Conservation (phyloP, 2,888 invertebrate genomes). For the Cheilosia scutellata region DNA sequence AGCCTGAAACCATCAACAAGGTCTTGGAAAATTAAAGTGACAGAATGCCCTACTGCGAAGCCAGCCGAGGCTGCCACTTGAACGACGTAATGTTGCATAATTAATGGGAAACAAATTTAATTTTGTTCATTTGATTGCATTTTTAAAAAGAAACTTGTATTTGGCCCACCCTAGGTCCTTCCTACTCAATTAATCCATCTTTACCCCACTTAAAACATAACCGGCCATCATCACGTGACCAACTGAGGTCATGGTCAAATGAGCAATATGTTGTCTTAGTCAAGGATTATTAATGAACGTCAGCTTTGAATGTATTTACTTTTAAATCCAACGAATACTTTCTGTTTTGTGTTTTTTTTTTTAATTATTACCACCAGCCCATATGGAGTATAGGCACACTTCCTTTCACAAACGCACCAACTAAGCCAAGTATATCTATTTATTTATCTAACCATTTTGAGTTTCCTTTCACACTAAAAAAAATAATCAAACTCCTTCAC, state of each 20-base stretch:
- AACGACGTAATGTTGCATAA: too few species aligned
- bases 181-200: too few species aligned
- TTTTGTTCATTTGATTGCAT: too few species aligned
- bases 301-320: not conserved
- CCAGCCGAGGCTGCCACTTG: too few species aligned
- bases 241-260: conserved; percentile 45
- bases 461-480: not conserved
- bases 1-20: too few species aligned
- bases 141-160: too few species aligned
- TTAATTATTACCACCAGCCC: not conserved
- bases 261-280: conserved; percentile 1
- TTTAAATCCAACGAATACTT: not conserved
- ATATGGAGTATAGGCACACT: not conserved
- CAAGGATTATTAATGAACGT: not conserved
- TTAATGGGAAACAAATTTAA: too few species aligned
- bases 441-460: not conserved
- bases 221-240: not conserved
- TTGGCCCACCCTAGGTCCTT: too few species aligned
- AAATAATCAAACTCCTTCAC: conserved; percentile 43
- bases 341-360: not conserved
- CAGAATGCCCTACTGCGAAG: too few species aligned
- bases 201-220: not conserved
- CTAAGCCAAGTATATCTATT: not conserved
- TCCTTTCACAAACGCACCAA: not conserved
- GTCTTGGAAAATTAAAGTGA: too few species aligned